These are phyloP conservation scores for Myrmecobius fasciatus DNA, from an alignment of 2,113 vertebrate genomes.

Conservation along the genomic window DNA sequence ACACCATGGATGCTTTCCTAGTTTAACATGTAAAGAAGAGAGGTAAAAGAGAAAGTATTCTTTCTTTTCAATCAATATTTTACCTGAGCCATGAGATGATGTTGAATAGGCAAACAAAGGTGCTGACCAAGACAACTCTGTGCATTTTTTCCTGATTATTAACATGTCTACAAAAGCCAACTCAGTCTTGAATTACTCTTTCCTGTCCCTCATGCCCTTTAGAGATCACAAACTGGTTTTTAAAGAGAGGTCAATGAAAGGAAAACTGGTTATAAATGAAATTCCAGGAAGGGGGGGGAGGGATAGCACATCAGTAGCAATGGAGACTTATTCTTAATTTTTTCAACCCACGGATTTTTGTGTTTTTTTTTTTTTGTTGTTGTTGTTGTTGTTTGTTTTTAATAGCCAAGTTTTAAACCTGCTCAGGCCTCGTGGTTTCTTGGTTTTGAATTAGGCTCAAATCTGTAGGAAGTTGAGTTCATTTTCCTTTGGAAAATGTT, in stretches of 20 bases:
- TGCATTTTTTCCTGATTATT: neutral
- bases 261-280: neutral
- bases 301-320: accelerated
- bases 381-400: no score
- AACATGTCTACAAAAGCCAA: neutral
- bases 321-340: accelerated
- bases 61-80: neutral
- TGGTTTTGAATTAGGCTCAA: neutral
- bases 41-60: neutral
- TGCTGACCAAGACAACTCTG: neutral
- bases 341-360: neutral
- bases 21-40: neutral
- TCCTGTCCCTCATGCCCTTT: neutral
- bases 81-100: neutral
- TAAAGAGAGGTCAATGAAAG: accelerated
- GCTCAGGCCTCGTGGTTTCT: neutral
- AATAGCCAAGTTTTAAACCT: neutral
- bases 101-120: no score
- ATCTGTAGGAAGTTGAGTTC: neutral
- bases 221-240: neutral
- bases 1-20: neutral
- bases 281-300: neutral
- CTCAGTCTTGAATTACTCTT: neutral
- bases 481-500: neutral
- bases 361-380: neutral